Evolutionary conservation across 2,888 invertebrate genomes (phyloP).

Genomic region (Cyclophora albipunctata): DNA sequence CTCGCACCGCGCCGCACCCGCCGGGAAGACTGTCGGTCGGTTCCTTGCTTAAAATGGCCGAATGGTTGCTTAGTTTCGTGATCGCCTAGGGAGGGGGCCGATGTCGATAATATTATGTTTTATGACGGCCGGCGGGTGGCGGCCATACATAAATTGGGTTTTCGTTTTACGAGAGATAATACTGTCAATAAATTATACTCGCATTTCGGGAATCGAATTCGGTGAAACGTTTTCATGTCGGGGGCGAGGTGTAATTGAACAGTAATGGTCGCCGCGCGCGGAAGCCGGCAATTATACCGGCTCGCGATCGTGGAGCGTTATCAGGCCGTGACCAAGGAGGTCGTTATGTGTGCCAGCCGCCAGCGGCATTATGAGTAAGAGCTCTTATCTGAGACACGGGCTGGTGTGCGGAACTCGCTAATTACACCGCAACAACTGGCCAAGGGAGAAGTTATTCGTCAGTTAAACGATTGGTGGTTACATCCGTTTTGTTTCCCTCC

Average conservation of each 20-base stretch:
- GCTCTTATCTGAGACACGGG: constrained; percentile 35
- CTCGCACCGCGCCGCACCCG: constrained; percentile 11
- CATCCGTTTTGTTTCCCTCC: too few species aligned
- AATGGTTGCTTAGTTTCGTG: constrained; percentile 65
- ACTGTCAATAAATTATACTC: constrained; percentile 57
- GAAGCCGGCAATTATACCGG: constrained; percentile 41
- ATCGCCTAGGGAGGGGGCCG: constrained; percentile 70
- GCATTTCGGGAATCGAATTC: constrained; percentile 53
- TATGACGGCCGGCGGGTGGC: constrained; percentile 53
- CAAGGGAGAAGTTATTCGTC: too few species aligned
- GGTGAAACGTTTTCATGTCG: constrained; percentile 31
- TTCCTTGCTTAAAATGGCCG: constrained; percentile 68
- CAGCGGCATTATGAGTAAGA: constrained; percentile 31
- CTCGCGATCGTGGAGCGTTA: constrained; percentile 37
- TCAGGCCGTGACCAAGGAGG: constrained; percentile 52
- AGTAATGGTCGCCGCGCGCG: constrained; percentile 29
- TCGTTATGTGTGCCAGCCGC: constrained; percentile 40
- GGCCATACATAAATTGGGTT: constrained; percentile 61
- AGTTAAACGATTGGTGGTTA: too few species aligned
- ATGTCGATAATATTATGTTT: constrained; percentile 72
- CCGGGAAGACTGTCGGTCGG: constrained; percentile 45
- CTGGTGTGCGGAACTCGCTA: constrained; percentile 32
- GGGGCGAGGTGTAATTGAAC: constrained; percentile 26
- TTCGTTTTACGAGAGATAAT: constrained; percentile 69
- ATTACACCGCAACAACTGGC: constrained; percentile 22